These are phyloP conservation scores for Silurus asotus DNA, from an alignment of 2,113 vertebrate genomes.

Conservation along the genomic window DNA sequence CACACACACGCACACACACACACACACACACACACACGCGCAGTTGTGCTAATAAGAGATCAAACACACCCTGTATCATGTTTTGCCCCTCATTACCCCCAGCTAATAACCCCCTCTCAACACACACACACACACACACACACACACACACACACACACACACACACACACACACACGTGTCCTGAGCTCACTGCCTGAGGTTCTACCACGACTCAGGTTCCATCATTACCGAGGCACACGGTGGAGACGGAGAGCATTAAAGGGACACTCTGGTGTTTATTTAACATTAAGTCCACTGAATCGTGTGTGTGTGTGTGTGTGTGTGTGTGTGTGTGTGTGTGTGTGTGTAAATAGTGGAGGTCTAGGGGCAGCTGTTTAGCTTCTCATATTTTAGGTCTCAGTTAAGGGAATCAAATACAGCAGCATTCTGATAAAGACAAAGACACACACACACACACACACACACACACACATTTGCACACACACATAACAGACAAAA, in stretches of 20 bases:
- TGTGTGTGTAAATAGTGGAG: not conserved
- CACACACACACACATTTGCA: too few species aligned
- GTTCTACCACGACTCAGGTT: slow-evolving; percentile 8
- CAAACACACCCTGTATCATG: not conserved
- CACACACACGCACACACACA: too few species aligned
- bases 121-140: too few species aligned
- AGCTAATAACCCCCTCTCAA: too few species aligned
- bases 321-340: not conserved
- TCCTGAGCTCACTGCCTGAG: not conserved
- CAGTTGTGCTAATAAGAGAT: not conserved
- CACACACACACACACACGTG: slow-evolving; percentile 4
- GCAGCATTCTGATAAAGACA: too few species aligned
- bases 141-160: too few species aligned
- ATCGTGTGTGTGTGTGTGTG: not conserved
- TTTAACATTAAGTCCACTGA: not conserved
- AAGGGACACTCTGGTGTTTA: not conserved
- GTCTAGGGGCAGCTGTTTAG: not conserved
- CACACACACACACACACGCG: too few species aligned
- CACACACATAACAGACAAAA: too few species aligned
- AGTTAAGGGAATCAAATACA: not conserved
- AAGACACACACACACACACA: too few species aligned
- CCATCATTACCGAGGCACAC: not conserved
- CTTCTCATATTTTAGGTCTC: not conserved
- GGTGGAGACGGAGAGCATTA: not conserved
- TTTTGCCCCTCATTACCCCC: not conserved